These are phyloP conservation scores for Ophiothrix spiculata DNA, from an alignment of 35 echinoderm and acorn worm genomes.

Conservation along the genomic window DNA sequence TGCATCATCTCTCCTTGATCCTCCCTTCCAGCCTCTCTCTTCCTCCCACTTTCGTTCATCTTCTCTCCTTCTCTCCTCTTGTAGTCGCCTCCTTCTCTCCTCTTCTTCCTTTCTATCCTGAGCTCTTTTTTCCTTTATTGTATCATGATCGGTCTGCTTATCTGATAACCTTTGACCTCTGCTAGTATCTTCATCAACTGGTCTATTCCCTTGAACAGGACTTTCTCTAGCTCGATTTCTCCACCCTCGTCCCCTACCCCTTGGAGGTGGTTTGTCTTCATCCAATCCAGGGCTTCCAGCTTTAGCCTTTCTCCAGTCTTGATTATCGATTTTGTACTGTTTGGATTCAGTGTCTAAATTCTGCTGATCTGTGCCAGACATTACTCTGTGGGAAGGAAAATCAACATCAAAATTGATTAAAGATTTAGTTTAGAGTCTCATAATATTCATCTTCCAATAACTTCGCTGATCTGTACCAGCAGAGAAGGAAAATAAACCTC, in stretches of 20 bases:
- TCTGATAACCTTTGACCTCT: background rate
- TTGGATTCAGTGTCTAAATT: background rate
- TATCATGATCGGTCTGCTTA: background rate
- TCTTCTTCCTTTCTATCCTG: background rate
- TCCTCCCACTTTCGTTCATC: background rate
- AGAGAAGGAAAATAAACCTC: too few relatives aligned
- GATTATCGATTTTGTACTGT: background rate
- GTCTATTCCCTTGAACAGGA: background rate
- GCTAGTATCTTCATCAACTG: background rate
- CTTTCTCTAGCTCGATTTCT: background rate
- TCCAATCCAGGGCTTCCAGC: background rate
- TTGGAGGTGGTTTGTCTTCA: background rate
- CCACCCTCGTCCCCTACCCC: background rate
- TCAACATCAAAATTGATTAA: too few relatives aligned
- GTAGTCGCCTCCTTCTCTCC: background rate
- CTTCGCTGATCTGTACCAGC: too few relatives aligned
- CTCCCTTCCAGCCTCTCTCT: background rate
- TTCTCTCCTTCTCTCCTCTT: background rate
- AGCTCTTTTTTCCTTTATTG: background rate
- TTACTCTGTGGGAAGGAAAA: too few relatives aligned
- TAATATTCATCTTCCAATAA: too few relatives aligned
- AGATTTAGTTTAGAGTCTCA: too few relatives aligned
- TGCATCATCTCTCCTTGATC: background rate
- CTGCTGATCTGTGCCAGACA: background rate
- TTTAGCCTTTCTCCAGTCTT: background rate